Evolutionary conservation across 2,797 vertebrate genomes (phyloP).

Genomic region (Manis pentadactyla): DNA sequence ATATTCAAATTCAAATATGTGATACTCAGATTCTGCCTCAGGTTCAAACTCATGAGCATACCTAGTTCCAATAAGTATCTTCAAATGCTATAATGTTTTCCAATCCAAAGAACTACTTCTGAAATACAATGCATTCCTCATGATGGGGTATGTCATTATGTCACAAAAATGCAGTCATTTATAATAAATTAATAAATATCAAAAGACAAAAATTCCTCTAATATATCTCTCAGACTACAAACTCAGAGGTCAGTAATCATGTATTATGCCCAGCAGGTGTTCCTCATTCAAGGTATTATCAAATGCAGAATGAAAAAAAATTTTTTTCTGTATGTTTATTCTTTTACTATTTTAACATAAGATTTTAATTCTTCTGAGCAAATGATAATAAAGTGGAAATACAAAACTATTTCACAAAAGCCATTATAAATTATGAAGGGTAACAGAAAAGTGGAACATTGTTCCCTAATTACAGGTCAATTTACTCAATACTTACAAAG

Average conservation of each 20-base stretch:
- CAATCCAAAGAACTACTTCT: neutral
- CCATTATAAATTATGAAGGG: neutral
- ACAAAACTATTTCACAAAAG: neutral
- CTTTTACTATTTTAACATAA: neutral
- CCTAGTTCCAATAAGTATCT: neutral
- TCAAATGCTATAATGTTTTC: neutral
- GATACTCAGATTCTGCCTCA: neutral
- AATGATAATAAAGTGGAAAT: constrained; percentile 32
- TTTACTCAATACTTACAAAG: neutral
- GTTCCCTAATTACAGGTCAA: neutral
- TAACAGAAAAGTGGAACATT: neutral
- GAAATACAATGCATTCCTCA: constrained; percentile 10
- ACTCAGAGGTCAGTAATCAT: neutral
- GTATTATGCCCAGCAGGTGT: neutral
- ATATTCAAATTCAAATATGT: neutral
- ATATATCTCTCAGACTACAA: neutral
- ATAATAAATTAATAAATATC: neutral
- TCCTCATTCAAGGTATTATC: neutral
- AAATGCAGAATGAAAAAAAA: neutral
- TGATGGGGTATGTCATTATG: neutral
- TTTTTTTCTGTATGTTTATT: neutral
- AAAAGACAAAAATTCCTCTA: constrained; percentile 8
- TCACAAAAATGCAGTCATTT: neutral
- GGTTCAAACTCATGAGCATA: neutral
- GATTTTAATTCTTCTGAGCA: neutral